Conservation (phyloP, 2,797 vertebrate genomes). For the Garrulus glandarius region DNA sequence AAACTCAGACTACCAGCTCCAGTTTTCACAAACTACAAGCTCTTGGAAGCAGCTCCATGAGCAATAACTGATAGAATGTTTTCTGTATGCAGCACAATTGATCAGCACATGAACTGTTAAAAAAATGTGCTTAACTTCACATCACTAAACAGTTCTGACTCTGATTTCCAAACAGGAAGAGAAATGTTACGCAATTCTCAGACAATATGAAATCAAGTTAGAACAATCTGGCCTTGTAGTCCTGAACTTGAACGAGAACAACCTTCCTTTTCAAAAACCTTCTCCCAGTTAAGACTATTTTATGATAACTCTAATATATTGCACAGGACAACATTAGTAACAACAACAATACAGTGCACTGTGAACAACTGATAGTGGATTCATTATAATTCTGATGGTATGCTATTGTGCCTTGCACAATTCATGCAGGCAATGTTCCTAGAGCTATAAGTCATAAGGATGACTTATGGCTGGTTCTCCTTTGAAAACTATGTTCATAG, state of each 20-base stretch:
- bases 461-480: slow-evolving; percentile 34
- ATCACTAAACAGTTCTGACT: neutral
- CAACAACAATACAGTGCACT: neutral
- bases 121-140: neutral
- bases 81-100: neutral
- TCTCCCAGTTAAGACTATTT: neutral
- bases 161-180: neutral
- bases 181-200: neutral
- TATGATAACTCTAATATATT: neutral
- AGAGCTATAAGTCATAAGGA: slow-evolving; percentile 52
- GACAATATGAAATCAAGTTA: neutral
- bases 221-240: neutral
- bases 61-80: neutral
- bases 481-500: neutral
- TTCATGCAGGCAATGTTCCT: slow-evolving; percentile 47
- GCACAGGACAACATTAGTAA: neutral
- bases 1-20: neutral
- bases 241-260: neutral
- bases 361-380: slow-evolving; percentile 29
- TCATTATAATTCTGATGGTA: slow-evolving; percentile 47
- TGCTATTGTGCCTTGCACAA: slow-evolving; percentile 45
- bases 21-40: neutral
- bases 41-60: neutral
- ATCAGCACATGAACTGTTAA: neutral
- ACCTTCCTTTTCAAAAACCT: neutral